Evolutionary conservation across 1,140 invertebrate species (phyloP).

Genomic region (Drosophila guanche): DNA sequence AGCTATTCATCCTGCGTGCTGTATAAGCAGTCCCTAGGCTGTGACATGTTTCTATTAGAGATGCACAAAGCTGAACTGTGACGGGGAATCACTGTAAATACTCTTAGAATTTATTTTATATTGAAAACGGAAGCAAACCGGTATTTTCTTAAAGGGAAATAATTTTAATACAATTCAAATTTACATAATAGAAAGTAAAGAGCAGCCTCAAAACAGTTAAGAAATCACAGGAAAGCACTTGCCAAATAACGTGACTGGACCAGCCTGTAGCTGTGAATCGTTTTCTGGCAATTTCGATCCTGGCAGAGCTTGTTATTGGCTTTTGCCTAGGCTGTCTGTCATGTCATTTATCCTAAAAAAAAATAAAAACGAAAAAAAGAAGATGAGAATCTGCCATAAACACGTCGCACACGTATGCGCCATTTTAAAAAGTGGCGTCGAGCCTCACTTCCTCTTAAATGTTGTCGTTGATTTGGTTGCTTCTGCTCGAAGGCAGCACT

Average conservation of each 20-base stretch:
- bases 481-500: slow-evolving; percentile 26
- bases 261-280: slow-evolving; percentile 2
- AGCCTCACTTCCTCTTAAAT: slow-evolving; percentile 57
- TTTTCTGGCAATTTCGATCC: slow-evolving; percentile 15
- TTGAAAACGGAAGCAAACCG: no score
- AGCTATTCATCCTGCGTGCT: slow-evolving; percentile 53
- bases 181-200: background rate
- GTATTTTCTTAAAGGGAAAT: background rate
- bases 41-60: slow-evolving; percentile 31
- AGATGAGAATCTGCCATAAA: slow-evolving; percentile 55
- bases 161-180: background rate
- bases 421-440: slow-evolving; percentile 75
- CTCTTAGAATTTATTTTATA: background rate
- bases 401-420: slow-evolving; percentile 75
- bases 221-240: slow-evolving; percentile 28
- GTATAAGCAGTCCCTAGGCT: slow-evolving; percentile 10
- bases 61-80: slow-evolving; percentile 36
- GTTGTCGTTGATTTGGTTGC: slow-evolving; percentile 28
- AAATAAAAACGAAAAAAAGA: slow-evolving; percentile 3
- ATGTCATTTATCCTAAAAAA: slow-evolving; percentile 59
- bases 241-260: background rate
- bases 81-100: slow-evolving; percentile 12
- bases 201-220: background rate
- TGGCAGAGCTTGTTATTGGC: slow-evolving; percentile 54
- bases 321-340: slow-evolving; percentile 33